Base-by-base conservation (phyloP, 2,888 invertebrate genomes). In the Scrobipalpa atriplicella region DNA sequence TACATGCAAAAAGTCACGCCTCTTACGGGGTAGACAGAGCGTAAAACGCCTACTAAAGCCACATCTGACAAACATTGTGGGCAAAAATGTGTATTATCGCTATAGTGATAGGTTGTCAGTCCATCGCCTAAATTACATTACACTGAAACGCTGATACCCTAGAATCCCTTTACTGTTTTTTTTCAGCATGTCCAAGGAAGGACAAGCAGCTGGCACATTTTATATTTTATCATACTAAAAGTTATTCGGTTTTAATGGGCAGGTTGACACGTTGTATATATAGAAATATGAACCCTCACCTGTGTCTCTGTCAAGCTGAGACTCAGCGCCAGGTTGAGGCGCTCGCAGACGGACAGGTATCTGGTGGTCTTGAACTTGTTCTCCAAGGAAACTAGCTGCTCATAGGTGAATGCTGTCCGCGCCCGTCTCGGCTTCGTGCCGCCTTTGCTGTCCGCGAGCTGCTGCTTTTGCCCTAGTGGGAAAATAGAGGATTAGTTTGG, bases 331-430 rank as follows among this genome's bases (percentile, higher is more conserved):
- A 99, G 91, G 86, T 99, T 99, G 18, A 99, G 94, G 76, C 99
- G 94, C 90, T 99, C 99, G 84, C 99, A 99, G 1, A 99, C 99
- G 19, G 99, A 99, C 70, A 99, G 94, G 87, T 99, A 99, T 74
- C 99, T 94, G 43, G 98, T 98, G 0, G 98, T 98, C 91, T 99
- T 99, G 93, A 99, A 99, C 89, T 99, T 99, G 90, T 99, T 99
- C 92, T 99, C 99, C 83, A 99, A 90, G 0, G 99, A 98, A 8
- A 99, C 99, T 73, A 99, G 92, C 85, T 98, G 99, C 83, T 99
- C 99, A 90, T 99, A 99, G 0, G 99, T 99, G 89, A 99, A 99
- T 0, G 99, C 99, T 0, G 99, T 99, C 69, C 99, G 94, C 0
- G 99, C 99, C 65, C 98, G 89, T 65, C 98, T 93, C 0, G 98